Evolutionary conservation across 2,888 invertebrate species (phyloP).

Genomic region (Mycalesis mineus): DNA sequence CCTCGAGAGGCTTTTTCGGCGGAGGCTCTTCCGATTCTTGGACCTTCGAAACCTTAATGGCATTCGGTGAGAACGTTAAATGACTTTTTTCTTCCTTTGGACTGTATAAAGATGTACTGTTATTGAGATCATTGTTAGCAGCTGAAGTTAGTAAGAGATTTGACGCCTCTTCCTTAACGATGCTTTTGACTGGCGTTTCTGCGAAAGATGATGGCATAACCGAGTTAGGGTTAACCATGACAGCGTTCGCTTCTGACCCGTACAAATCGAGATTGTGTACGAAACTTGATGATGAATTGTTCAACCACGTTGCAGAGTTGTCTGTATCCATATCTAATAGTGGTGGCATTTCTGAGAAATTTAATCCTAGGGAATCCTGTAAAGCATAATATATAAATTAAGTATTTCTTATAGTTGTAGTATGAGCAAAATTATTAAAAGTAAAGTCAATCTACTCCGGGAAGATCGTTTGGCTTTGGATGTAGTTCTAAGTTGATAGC

Average conservation of each 20-base stretch:
- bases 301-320: constrained; percentile 78
- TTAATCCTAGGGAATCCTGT: constrained; percentile 79
- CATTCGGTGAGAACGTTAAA: constrained; percentile 83
- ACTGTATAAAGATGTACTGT: constrained; percentile 73
- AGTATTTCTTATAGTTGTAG: background rate
- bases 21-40: constrained; percentile 53
- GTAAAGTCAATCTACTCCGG: too few relatives aligned
- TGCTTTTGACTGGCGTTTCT: constrained; percentile 67
- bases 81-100: constrained; percentile 84
- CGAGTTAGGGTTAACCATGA: constrained; percentile 94
- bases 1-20: constrained; percentile 56
- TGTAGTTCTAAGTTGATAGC: too few relatives aligned
- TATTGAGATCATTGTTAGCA: constrained; percentile 50
- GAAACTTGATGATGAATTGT: constrained; percentile 80
- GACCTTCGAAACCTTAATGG: constrained; percentile 80
- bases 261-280: constrained; percentile 83
- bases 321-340: constrained; percentile 83
- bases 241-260: constrained; percentile 84
- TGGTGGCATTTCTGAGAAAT: constrained; percentile 80
- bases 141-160: constrained; percentile 69
- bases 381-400: background rate
- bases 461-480: too few relatives aligned
- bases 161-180: constrained; percentile 71
- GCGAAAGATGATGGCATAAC: constrained; percentile 88
- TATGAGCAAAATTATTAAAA: background rate